Conservation (phyloP, 1,140 invertebrate genomes). For the Charaxes varanes region DNA sequence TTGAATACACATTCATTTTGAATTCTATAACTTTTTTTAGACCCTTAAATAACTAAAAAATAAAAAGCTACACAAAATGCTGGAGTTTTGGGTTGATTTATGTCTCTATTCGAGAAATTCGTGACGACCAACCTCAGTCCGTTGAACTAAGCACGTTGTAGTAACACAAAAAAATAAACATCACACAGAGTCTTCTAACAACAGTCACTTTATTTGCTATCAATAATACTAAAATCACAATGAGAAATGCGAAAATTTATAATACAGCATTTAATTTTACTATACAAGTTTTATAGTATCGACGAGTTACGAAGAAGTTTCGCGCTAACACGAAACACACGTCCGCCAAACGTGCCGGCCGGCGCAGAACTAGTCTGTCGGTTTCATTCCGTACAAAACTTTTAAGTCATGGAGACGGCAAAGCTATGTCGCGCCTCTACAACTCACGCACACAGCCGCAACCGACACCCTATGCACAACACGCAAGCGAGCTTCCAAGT, state of each 20-base stretch:
- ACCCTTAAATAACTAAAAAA: background rate
- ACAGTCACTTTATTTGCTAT: constrained; percentile 39
- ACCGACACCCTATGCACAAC: constrained; percentile 66
- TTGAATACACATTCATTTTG: no score
- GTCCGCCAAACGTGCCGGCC: constrained; percentile 54
- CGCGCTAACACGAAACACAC: constrained; percentile 35
- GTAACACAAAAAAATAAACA: constrained; percentile 68
- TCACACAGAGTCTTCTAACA: constrained; percentile 31
- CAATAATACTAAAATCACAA: constrained; percentile 25
- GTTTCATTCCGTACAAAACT: constrained; percentile 67
- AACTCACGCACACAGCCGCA: constrained; percentile 59
- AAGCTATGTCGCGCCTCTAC: constrained; percentile 73
- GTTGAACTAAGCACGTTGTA: constrained; percentile 72
- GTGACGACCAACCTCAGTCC: constrained; percentile 67
- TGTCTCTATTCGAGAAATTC: constrained; percentile 50
- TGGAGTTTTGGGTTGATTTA: constrained; percentile 54
- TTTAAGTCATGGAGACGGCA: constrained; percentile 73
- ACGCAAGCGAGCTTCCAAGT: constrained; percentile 69
- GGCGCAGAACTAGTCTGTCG: constrained; percentile 64
- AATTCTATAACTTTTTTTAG: no score
- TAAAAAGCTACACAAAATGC: constrained; percentile 21
- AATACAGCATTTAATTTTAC: constrained; percentile 20
- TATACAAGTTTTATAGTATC: constrained; percentile 45
- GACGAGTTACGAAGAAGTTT: constrained; percentile 61
- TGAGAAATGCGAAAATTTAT: constrained; percentile 18